Conservation (phyloP, 2,888 invertebrate species). For the Cryptus viduatorius region DNA sequence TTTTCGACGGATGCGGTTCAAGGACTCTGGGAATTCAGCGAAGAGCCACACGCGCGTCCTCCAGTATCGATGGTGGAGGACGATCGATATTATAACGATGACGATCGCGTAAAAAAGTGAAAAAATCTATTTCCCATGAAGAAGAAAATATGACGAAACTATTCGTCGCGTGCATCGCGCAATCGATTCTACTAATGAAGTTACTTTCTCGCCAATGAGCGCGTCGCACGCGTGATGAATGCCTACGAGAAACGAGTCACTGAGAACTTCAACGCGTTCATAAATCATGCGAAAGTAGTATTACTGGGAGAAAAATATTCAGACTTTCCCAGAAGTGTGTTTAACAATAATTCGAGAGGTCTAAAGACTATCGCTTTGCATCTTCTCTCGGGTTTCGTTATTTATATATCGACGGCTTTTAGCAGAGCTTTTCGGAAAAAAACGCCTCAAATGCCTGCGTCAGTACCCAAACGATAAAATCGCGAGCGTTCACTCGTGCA, state of each 20-base stretch:
- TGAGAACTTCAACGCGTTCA: background rate
- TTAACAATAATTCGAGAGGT: background rate
- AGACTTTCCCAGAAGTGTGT: background rate
- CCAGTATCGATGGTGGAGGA: background rate
- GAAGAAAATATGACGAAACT: background rate
- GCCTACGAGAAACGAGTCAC: background rate
- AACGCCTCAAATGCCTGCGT: conserved; percentile 13
- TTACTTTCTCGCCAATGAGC: conserved; percentile 8
- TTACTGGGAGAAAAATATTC: background rate
- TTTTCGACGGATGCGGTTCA: background rate
- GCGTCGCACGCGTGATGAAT: background rate
- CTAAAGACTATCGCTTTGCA: conserved; percentile 1
- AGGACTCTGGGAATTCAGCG: background rate
- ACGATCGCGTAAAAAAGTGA: background rate
- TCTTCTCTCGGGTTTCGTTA: no score
- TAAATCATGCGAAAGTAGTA: background rate
- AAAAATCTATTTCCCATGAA: background rate
- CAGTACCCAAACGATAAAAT: background rate
- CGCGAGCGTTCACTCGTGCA: conserved; percentile 12
- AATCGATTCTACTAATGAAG: conserved; percentile 16
- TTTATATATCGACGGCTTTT: background rate
- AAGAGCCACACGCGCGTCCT: background rate
- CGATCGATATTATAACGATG: background rate
- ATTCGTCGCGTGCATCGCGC: background rate
- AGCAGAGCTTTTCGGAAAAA: background rate